These are phyloP conservation scores for Coptodon rendalli DNA, from an alignment of 2,113 vertebrate species.

Conservation along the genomic window DNA sequence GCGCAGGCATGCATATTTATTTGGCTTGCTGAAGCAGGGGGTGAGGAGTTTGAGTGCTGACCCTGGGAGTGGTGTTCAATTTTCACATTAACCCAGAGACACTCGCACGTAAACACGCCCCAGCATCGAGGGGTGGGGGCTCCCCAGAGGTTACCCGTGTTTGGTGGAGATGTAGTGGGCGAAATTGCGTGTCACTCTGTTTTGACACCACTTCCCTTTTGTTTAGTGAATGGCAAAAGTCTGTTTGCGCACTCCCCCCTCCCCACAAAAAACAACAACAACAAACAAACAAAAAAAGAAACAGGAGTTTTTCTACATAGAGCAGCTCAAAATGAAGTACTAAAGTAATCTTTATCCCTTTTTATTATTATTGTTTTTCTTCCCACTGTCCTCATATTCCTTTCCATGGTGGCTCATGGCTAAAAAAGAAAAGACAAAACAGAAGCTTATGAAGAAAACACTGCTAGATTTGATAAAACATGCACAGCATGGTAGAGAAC, in stretches of 20 bases:
- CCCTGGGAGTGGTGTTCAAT: slow-evolving; percentile 35
- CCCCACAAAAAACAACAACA: neutral
- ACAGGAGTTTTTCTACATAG: neutral
- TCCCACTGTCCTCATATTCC: neutral
- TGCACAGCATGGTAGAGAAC: neutral
- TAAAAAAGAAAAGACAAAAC: neutral
- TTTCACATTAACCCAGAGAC: slow-evolving; percentile 39
- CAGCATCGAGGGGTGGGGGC: neutral
- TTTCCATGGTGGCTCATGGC: neutral
- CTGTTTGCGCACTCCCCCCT: too few relatives aligned
- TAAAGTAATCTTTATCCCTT: neutral
- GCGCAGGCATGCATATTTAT: slow-evolving; percentile 47
- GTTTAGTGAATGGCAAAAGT: neutral
- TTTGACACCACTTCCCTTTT: neutral
- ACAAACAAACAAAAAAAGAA: neutral
- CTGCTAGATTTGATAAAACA: neutral
- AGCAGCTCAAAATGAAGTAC: neutral
- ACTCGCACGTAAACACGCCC: neutral
- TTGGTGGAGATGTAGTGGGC: neutral
- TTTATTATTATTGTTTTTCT: neutral
- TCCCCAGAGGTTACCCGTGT: neutral
- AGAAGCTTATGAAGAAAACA: neutral
- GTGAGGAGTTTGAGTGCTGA: neutral
- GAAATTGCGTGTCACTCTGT: neutral
- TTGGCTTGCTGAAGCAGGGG: neutral